A percentile compares a stretch with the other conserved stretches of the same genome.
phyloP scores from a whole-genome alignment of 1,140 invertebrate species.

The Colletes gigas region DNA sequence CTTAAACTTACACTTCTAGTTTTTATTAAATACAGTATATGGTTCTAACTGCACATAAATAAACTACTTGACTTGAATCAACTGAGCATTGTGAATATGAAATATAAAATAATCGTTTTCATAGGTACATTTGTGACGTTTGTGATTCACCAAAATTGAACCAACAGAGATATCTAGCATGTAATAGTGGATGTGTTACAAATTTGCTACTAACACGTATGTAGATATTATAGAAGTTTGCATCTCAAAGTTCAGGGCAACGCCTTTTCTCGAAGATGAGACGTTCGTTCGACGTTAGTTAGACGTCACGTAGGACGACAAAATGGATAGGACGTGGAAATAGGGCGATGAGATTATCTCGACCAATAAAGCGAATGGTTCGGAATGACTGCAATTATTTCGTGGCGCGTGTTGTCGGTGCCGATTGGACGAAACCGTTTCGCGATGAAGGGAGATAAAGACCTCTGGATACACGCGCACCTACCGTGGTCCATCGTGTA shows the following conservation, averaged over 20 bases:
- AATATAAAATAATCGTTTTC: no score
- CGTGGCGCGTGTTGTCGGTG: constrained; percentile 69
- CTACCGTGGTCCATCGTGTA: constrained; percentile 6
- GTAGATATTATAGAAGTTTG: no score
- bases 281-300: constrained; percentile 37
- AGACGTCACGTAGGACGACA: constrained; percentile 69
- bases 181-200: no score
- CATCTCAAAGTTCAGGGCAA: neutral
- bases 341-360: constrained; percentile 76
- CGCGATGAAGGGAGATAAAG: constrained; percentile 56
- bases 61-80: no score
- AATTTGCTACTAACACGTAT: no score
- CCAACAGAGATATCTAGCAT: no score
- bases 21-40: no score
- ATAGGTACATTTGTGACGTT: no score
- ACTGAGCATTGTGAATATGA: no score
- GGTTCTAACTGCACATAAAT: no score
- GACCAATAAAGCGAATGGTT: constrained; percentile 75
- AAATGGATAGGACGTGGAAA: constrained; percentile 74
- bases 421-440: constrained; percentile 54
- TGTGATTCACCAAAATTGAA: no score
- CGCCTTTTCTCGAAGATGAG: neutral
- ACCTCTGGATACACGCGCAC: constrained; percentile 32
- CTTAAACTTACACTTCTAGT: no score
- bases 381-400: constrained; percentile 78